Conservation (phyloP, 2,888 invertebrate genomes). For the Melinopterus prodromus region DNA sequence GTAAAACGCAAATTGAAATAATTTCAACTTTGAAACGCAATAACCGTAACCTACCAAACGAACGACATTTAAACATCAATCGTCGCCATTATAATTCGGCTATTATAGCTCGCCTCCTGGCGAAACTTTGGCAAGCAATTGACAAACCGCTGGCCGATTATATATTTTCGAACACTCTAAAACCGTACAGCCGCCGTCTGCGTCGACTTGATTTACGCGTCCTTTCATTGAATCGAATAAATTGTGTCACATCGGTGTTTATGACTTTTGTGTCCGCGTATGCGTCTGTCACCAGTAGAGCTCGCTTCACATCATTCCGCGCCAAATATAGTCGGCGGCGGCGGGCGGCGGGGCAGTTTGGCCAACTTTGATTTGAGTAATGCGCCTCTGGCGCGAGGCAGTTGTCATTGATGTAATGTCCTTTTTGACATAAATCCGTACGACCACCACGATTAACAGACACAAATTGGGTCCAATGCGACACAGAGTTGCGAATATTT, state of each 20-base stretch:
- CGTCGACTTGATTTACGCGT: slow-evolving; percentile 22
- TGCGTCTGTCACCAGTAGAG: slow-evolving; percentile 39
- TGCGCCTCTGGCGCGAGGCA: slow-evolving; percentile 44
- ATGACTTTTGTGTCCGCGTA: slow-evolving; percentile 33
- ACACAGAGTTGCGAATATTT: not conserved
- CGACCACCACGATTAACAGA: not conserved
- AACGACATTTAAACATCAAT: not conserved
- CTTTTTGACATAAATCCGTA: slow-evolving; percentile 47
- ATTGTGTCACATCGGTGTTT: slow-evolving; percentile 31
- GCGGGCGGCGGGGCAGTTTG: slow-evolving; percentile 34
- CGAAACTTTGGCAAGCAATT: slow-evolving; percentile 15
- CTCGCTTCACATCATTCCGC: slow-evolving; percentile 34
- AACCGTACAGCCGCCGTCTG: slow-evolving; percentile 10
- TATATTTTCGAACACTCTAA: slow-evolving; percentile 14
- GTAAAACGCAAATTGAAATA: not conserved
- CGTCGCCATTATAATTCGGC: not conserved
- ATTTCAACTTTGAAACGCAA: not conserved
- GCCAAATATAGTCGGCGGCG: slow-evolving; percentile 42
- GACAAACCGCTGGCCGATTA: slow-evolving; percentile 11
- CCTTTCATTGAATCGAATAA: slow-evolving; percentile 29
- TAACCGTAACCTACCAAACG: too few species aligned
- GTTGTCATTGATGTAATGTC: slow-evolving; percentile 48
- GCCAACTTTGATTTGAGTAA: slow-evolving; percentile 47
- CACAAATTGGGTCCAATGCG: not conserved
- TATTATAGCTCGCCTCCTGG: not conserved